phyloP scores from a whole-genome alignment of 64 coral and sea anemone genomes.

The Dendrophyllia cribrosa region DNA sequence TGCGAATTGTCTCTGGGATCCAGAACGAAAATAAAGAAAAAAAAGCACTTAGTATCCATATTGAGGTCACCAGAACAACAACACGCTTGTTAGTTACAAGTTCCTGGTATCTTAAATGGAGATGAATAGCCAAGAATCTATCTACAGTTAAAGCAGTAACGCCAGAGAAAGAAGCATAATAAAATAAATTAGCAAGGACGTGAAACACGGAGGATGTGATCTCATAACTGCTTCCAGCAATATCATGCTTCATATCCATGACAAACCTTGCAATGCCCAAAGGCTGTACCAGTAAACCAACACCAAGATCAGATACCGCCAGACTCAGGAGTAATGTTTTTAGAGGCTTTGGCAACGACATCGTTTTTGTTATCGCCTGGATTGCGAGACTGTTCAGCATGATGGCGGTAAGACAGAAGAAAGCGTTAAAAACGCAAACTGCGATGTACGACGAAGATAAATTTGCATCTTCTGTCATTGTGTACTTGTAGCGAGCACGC shows the following conservation, averaged over 20 bases:
- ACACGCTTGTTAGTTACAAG: neutral
- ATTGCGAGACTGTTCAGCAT: too few species aligned
- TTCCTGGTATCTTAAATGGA: slow-evolving; percentile 8
- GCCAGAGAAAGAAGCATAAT: neutral
- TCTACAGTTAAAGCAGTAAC: neutral
- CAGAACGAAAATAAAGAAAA: neutral
- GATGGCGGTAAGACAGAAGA: too few species aligned
- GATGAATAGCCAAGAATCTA: slow-evolving; percentile 8
- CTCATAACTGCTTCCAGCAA: too few species aligned
- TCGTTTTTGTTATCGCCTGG: too few species aligned
- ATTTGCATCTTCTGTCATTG: too few species aligned
- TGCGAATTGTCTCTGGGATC: neutral
- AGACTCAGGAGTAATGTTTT: neutral
- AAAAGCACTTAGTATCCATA: neutral
- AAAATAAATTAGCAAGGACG: neutral
- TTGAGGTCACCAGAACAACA: neutral
- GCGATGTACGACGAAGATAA: too few species aligned
- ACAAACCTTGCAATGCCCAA: neutral
- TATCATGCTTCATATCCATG: neutral
- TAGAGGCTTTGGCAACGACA: neutral
- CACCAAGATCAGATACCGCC: slow-evolving; percentile 2
- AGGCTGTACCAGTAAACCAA: neutral
- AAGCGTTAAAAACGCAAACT: neutral
- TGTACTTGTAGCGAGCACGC: neutral
- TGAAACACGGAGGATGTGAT: neutral